phyloP scores from a whole-genome alignment of 1,140 invertebrate genomes.

The Drosophila dunni region DNA sequence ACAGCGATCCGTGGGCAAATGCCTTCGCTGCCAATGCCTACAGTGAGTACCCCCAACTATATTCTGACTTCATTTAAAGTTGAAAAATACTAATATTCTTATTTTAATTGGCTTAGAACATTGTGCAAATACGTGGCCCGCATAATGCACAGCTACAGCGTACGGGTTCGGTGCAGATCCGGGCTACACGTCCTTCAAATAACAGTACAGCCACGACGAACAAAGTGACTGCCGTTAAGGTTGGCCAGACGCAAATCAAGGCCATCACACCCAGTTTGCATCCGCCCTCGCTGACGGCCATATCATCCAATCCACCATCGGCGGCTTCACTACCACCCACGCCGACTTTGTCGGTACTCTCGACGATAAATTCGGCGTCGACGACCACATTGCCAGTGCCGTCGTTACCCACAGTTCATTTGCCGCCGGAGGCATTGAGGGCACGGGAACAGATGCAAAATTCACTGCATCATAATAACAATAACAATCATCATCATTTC shows the following conservation, averaged over 20 bases:
- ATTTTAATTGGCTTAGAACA: conserved; percentile 49
- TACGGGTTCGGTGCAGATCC: conserved; percentile 77
- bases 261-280: conserved; percentile 77
- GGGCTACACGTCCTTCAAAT: conserved; percentile 65
- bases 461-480: conserved; percentile 73
- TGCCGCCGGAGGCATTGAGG: conserved; percentile 69
- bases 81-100: background rate
- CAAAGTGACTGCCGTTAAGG: conserved; percentile 83
- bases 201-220: conserved; percentile 65
- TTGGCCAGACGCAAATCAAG: conserved; percentile 84
- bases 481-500: conserved; percentile 56
- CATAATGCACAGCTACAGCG: conserved; percentile 75
- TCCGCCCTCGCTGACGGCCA: conserved; percentile 78
- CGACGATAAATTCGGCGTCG: conserved; percentile 72
- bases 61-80: background rate
- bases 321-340: conserved; percentile 49
- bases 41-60: conserved; percentile 49
- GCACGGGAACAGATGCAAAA: conserved; percentile 76
- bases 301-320: conserved; percentile 70
- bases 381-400: conserved; percentile 70
- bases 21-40: conserved; percentile 64
- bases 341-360: conserved; percentile 75
- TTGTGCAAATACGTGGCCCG: conserved; percentile 82
- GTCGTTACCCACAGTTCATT: conserved; percentile 77
- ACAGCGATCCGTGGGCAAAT: conserved; percentile 79